Evolutionary conservation across 2,113 vertebrate genomes (phyloP), one percentile per base, ranked within the genome.

Genomic region (Apaloderma vittatum): DNA sequence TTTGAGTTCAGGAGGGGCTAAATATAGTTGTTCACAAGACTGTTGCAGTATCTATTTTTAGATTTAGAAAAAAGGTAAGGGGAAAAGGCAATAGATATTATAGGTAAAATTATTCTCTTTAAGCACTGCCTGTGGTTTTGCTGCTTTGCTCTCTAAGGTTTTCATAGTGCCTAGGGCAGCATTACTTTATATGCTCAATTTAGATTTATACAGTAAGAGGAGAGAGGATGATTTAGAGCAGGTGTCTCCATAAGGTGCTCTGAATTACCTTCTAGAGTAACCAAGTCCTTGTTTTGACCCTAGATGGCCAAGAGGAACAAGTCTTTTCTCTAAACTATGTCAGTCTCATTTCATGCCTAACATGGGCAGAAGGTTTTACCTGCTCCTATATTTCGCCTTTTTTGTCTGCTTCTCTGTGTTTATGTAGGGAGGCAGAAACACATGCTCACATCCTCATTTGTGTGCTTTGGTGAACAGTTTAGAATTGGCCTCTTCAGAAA

Each of bases 241-340:
- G 24, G 11, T 70, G 19, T 12, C 30, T 84, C 37, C 66, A 17
- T 52, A 59, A 72, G 43, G 48, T 75, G 29, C 37, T 65, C 34
- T 76, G 36, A 91, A 22, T 54, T 58, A 27, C 11, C 20, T 30
- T 51, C 14, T 71, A 34, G 61, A 55, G 46, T 16, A 51, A 51
- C 17, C n/a, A 84, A n/a, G 17, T 29, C 32, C 27, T 8, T 49
- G 23, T 34, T 82, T 88, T 75, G 32, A 45, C 8, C 12, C 23
- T 52, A 45, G 58, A 52, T 5, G 92, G 17, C 8, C 26, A 86
- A 79, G 71, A 54, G 48, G 26, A 75, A 3, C 12, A 82, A 72
- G 6, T 40, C 9, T 75, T 9, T 61, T 26, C 45, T 61, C 15
- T 54, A 68, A 57, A 27, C 17, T 16, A 19, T 0, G 0, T 40